Conservation (phyloP, 1,140 invertebrate genomes). For the Drosophila subobscura region DNA sequence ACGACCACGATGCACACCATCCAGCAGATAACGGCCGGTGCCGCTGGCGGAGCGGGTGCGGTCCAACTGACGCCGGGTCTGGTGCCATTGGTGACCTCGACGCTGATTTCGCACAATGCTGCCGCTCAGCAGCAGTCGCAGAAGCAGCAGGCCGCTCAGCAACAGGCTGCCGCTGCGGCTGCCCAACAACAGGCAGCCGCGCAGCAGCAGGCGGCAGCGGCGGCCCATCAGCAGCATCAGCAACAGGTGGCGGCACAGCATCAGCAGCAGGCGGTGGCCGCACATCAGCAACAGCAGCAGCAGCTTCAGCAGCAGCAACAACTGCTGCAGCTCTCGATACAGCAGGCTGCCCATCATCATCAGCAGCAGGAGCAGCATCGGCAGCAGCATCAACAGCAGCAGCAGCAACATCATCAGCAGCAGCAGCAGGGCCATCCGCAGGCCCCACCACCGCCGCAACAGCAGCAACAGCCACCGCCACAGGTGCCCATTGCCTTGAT, state of each 20-base stretch:
- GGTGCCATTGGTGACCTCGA: constrained; percentile 77
- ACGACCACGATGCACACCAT: constrained; percentile 82
- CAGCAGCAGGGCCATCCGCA: constrained; percentile 59
- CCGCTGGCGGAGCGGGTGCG: constrained; percentile 65
- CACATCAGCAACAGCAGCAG: constrained; percentile 70
- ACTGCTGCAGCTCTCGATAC: constrained; percentile 51
- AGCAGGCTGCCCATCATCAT: constrained; percentile 51
- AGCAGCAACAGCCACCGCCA: constrained; percentile 69
- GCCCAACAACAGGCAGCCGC: constrained; percentile 65
- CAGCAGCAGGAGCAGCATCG: constrained; percentile 68
- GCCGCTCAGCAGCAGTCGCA: constrained; percentile 72
- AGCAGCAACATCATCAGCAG: constrained; percentile 76
- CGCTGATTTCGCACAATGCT: constrained; percentile 78
- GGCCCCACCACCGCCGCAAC: constrained; percentile 59
- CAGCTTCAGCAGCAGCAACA: constrained; percentile 67
- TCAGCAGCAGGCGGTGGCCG: constrained; percentile 60
- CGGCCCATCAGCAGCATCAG: constrained; percentile 68
- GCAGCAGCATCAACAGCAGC: constrained; percentile 71
- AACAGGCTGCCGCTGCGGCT: constrained; percentile 59
- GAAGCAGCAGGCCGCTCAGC: constrained; percentile 62
- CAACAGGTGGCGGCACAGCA: constrained; percentile 66
- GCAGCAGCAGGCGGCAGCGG: constrained; percentile 62
- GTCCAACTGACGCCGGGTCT: constrained; percentile 76
- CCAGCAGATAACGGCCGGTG: constrained; percentile 79
- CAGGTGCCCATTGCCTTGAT: constrained; percentile 79